Evolutionary conservation across 23 tunicate genomes (phyloP).

Genomic region (Pegea sp.): DNA sequence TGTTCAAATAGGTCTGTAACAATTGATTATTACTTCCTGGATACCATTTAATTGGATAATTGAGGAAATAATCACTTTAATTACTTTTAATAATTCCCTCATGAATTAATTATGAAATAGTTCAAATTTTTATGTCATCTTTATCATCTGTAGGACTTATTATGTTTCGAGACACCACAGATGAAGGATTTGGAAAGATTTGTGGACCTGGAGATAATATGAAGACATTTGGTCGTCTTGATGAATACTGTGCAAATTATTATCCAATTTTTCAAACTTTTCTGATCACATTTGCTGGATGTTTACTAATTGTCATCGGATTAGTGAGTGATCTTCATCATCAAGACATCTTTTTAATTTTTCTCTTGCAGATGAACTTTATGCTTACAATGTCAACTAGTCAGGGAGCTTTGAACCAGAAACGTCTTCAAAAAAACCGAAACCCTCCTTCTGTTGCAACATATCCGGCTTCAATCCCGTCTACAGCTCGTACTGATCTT

Average conservation of each 20-base stretch:
- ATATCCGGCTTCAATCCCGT: constrained; percentile 5
- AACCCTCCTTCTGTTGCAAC: too few species aligned
- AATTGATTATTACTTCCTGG: background rate
- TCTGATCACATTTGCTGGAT: constrained; percentile 49
- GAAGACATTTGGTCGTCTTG: constrained; percentile 25
- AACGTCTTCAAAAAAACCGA: too few species aligned
- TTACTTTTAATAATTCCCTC: too few species aligned
- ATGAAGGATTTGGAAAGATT: constrained; percentile 59
- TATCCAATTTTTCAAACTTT: constrained; percentile 19
- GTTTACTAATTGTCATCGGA: constrained; percentile 42
- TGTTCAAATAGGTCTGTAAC: constrained; percentile 41
- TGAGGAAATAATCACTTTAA: too few species aligned
- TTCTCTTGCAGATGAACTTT: constrained; percentile 27
- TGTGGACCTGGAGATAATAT: constrained; percentile 53
- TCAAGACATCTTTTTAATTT: background rate
- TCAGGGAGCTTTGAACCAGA: constrained; percentile 2
- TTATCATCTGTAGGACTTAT: constrained; percentile 15
- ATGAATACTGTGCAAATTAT: constrained; percentile 40
- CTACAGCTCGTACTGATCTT: constrained; percentile 2
- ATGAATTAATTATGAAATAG: too few species aligned
- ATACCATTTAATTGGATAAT: too few species aligned
- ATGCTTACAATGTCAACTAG: constrained; percentile 3
- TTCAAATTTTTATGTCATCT: too few species aligned
- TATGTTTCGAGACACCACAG: constrained; percentile 62
- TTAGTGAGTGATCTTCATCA: constrained; percentile 20